Percentiles rank a stretch among this genome's conserved stretches.
Evolutionary conservation across 2,113 vertebrate species (phyloP).

Genomic region (Engraulis encrasicolus): DNA sequence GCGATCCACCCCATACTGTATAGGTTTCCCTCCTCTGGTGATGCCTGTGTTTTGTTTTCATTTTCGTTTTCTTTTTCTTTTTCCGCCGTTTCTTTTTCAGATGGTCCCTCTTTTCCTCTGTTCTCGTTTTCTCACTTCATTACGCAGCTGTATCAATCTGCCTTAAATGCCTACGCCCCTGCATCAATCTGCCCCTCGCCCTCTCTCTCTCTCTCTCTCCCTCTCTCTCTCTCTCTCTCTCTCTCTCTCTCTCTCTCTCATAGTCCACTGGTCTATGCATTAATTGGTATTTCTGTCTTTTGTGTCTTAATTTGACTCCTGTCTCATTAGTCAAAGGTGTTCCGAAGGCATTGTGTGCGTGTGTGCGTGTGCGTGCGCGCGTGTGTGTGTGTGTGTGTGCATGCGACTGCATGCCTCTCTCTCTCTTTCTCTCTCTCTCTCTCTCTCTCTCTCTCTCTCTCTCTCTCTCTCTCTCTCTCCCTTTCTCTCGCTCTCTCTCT

Average conservation of each 20-base stretch:
- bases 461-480: conserved; percentile 11
- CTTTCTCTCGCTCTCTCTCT: background rate
- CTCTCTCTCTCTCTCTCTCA: too few relatives aligned
- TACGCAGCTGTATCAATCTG: background rate
- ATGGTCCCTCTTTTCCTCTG: background rate
- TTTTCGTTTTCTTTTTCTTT: background rate
- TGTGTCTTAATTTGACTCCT: too few relatives aligned
- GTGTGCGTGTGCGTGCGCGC: too few relatives aligned
- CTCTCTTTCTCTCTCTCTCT: too few relatives aligned
- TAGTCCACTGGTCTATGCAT: conserved; percentile 21
- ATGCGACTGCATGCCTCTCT: too few relatives aligned
- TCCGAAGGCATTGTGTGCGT: too few relatives aligned
- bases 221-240: too few relatives aligned
- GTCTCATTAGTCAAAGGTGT: too few relatives aligned
- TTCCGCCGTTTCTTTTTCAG: too few relatives aligned
- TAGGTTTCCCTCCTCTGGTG: conserved; percentile 43
- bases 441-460: too few relatives aligned
- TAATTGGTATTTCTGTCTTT: background rate
- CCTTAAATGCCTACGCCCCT: background rate
- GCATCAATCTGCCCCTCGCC: background rate
- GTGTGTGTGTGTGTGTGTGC: too few relatives aligned
- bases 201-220: too few relatives aligned
- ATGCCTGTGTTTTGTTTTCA: conserved; percentile 14
- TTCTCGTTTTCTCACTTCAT: background rate
- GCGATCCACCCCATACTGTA: conserved; percentile 57